Conservation (phyloP, 2,797 vertebrate species). For the Pachyuromys duprasi region DNA sequence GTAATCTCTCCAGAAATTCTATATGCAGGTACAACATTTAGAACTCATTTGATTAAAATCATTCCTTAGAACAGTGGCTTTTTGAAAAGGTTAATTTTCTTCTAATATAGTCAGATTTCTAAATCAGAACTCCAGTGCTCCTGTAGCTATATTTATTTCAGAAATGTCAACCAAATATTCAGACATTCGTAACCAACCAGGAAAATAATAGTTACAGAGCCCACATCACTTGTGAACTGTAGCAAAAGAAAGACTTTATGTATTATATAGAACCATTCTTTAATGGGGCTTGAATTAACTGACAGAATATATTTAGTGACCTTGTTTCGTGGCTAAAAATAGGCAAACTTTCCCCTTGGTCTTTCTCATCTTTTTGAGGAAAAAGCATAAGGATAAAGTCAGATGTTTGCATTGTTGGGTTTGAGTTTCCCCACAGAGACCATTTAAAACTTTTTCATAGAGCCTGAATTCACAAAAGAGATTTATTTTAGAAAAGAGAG, state of each 20-base stretch:
- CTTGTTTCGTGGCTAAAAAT: slow-evolving; percentile 76
- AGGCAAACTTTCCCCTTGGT: slow-evolving; percentile 66
- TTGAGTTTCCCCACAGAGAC: slow-evolving; percentile 73
- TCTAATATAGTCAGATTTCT: slow-evolving; percentile 78
- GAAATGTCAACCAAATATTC: slow-evolving; percentile 86
- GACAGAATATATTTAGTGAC: slow-evolving; percentile 71
- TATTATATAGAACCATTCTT: slow-evolving; percentile 72
- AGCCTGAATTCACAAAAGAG: slow-evolving; percentile 82
- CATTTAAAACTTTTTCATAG: slow-evolving; percentile 82
- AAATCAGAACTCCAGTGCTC: slow-evolving; percentile 83
- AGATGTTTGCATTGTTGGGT: slow-evolving; percentile 72
- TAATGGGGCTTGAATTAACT: slow-evolving; percentile 75
- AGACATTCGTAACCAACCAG: slow-evolving; percentile 70
- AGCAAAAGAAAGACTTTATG: slow-evolving; percentile 67
- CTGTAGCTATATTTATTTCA: slow-evolving; percentile 84
- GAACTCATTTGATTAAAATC: slow-evolving; percentile 82
- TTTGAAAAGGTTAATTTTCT: slow-evolving; percentile 84
- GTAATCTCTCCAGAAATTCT: slow-evolving; percentile 61
- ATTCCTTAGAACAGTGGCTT: slow-evolving; percentile 73
- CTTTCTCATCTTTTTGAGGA: slow-evolving; percentile 72
- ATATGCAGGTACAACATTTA: slow-evolving; percentile 73
- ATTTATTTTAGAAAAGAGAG: slow-evolving; percentile 75
- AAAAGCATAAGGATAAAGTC: slow-evolving; percentile 76
- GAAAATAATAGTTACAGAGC: slow-evolving; percentile 78
- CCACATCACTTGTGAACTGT: slow-evolving; percentile 67